Evolutionary conservation across 1,140 invertebrate genomes (phyloP), one percentile per base, ranked within the genome.

Genomic region (Berghia stephanieae): DNA sequence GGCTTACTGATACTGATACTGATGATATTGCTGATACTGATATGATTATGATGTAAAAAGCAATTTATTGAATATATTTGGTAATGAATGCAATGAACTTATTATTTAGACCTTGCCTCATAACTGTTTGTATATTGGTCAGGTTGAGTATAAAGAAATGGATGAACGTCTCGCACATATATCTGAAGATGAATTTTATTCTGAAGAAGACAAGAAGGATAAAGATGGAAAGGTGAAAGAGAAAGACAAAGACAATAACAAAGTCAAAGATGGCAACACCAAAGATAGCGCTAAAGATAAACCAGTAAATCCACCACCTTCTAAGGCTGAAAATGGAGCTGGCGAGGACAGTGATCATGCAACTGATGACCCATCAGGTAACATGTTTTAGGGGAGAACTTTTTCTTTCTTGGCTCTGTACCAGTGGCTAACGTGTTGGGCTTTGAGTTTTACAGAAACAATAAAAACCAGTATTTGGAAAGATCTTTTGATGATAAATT

Each of bases 81-180:
- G n/a, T n/a, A 60, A 8, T 10, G 24, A 21, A 27, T 60, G 57
- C 1, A 27, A 60, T 21, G 34, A n/a, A 4, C 55, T 60, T 21
- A 8, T 31, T 60, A n/a, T 60, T 31, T 60, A n/a, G 24, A n/a
- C 34, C 55, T 60, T 31, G 24, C 55, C 34, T 21, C 21, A n/a
- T 60, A n/a, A 27, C 55, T 60, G n/a, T 60, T 31, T 60, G n/a
- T 60, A n/a, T 60, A n/a, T 60, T 60, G n/a, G 24, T 31, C 46
- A 89, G 86, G 87, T 88, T 69, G 88, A 89, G 77, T 88, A 88
- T 75, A 88, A 88, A 70, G 88, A 89, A 75, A 86, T 86, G 81
- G 87, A 89, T 75, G 86, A 86, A 43, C 85, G 86, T 43, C 67
- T 85, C 1, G 84, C 86, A 2, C 86, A 86, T 31, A 77, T 88